Conservation (phyloP, 2,797 vertebrate genomes). For the Lutjanus campechanus region DNA sequence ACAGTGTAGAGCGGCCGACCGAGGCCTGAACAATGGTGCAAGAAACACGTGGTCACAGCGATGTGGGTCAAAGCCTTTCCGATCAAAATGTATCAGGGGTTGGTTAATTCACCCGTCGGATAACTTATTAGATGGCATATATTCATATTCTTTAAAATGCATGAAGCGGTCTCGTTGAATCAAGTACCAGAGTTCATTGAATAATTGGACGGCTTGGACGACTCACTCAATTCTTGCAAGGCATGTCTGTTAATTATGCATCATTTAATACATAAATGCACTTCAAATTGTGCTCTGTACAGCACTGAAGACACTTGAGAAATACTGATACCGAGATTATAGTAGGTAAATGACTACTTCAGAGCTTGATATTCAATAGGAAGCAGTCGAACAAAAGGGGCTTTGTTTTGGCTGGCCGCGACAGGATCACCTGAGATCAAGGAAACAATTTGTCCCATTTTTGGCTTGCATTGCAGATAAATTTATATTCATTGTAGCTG, state of each 20-base stretch:
- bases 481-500: not conserved
- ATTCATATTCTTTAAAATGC: no score
- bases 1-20: no score
- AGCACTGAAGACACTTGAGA: no score
- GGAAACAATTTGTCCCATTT: not conserved
- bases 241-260: not conserved
- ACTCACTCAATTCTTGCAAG: not conserved
- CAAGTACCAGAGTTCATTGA: not conserved
- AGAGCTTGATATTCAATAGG: accelerated
- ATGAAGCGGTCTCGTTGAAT: not conserved
- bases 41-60: slow-evolving; percentile 64
- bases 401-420: not conserved
- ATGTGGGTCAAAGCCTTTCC: slow-evolving; percentile 18
- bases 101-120: accelerated
- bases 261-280: not conserved
- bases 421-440: not conserved
- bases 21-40: slow-evolving; percentile 66
- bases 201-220: not conserved
- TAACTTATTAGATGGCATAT: accelerated
- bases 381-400: not conserved
- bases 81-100: not conserved
- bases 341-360: no score
- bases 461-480: no score
- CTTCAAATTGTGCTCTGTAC: no score
- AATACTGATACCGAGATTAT: not conserved